A percentile compares a stretch with the other conserved stretches of the same genome.
Conservation (phyloP, 1,140 invertebrate genomes). For the Ceratina japonica region DNA sequence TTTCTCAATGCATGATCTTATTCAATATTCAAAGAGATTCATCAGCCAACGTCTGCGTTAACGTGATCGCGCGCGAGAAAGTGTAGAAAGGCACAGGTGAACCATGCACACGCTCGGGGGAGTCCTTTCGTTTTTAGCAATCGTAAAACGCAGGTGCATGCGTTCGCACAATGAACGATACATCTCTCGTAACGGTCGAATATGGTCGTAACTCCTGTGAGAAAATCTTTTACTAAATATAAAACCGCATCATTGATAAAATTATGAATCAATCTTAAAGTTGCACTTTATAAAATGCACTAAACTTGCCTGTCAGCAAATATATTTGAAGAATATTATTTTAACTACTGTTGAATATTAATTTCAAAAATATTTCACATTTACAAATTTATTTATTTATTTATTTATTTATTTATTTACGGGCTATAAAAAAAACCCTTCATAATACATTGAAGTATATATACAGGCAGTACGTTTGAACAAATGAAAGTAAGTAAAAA, state of each 20-base stretch:
- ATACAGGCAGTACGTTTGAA: too few relatives aligned
- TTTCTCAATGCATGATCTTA: neutral
- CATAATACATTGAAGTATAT: too few relatives aligned
- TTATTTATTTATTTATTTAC: too few relatives aligned
- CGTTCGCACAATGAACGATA: constrained; percentile 66
- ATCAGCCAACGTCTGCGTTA: constrained; percentile 23
- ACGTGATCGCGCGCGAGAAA: constrained; percentile 25
- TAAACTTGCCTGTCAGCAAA: too few relatives aligned
- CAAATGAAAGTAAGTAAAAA: neutral
- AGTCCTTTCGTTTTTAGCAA: constrained; percentile 64
- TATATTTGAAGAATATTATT: too few relatives aligned
- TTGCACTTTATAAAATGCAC: too few relatives aligned
- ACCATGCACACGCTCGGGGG: constrained; percentile 55
- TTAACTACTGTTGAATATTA: too few relatives aligned
- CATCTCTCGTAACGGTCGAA: constrained; percentile 39
- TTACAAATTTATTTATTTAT: too few relatives aligned
- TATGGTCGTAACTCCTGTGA: neutral
- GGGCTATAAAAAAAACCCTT: too few relatives aligned
- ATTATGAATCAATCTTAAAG: neutral
- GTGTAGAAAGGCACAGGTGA: constrained; percentile 64
- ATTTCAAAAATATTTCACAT: too few relatives aligned
- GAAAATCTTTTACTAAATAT: neutral
- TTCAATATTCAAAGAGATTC: too few relatives aligned
- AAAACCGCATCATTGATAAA: neutral
- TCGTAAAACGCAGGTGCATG: constrained; percentile 68